Evolutionary conservation across 2,888 invertebrate genomes (phyloP), one percentile per base, ranked within the genome.

Genomic region (Agrotis exclamationis): DNA sequence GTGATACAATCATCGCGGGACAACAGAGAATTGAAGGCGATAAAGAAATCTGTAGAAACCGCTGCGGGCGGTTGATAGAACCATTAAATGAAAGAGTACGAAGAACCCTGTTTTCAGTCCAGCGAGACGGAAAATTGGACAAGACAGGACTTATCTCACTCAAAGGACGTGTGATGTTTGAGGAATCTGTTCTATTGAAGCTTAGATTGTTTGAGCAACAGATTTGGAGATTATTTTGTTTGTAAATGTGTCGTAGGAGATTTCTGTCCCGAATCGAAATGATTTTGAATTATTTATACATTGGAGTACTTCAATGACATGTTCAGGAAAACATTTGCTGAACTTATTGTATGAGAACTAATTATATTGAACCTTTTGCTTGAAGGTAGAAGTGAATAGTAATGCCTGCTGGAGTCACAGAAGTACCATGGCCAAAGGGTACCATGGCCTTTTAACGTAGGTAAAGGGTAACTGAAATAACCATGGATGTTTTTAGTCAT

Each of bases 41-140:
- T 67, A 82, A 64, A 77, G 57, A 51, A 71, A 72, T 63, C 59
- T 60, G 16, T 51, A 47, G 11, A 78, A 81, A 44, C 56, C 63
- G 50, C 51, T 71, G 58, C 45, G 62, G 69, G 48, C 44, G 66
- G 64, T 82, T 60, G 68, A 71, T 69, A 56, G n/a, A 44, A 60
- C 58, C 57, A 57, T 71, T 56, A 85, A 86, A 84, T 73, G 74
- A 76, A 74, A 72, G 60, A 73, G 62, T 76, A 78, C 58, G 75
- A 71, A 79, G 73, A 72, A 83, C 85, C 85, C 78, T 70, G 76
- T 85, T 84, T 84, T 85, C 82, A 77, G 80, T 63, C 70, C 85
- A 85, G 64, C 75, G 84, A 48, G 57, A 86, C 63, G 75, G 86
- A 88, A 90, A 89, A 90, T 89, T 87, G 84, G 70, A 85, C 79